Percentiles rank a stretch among this genome's conserved stretches.
These are phyloP conservation scores for Leucophenga maculata DNA, from an alignment of 2,888 invertebrate species.

Conservation along the genomic window DNA sequence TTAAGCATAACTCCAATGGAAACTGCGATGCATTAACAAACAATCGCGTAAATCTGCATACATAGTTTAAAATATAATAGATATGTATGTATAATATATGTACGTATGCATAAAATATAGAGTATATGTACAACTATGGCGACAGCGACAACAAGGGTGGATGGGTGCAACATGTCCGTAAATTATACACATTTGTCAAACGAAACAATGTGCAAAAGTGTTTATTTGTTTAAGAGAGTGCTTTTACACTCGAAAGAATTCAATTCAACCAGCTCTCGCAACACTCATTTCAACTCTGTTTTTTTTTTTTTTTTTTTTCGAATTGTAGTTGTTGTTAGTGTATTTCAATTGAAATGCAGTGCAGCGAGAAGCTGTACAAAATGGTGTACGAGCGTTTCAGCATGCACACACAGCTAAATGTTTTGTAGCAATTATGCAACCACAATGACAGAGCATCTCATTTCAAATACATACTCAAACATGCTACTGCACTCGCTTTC, in stretches of 20 bases:
- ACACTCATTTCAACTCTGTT: slow-evolving; percentile 19
- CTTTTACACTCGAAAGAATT: slow-evolving; percentile 62
- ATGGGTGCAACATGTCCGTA: slow-evolving; percentile 54
- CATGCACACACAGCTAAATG: slow-evolving; percentile 45
- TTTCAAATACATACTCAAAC: too few species aligned
- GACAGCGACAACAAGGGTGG: not conserved
- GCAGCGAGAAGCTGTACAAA: not conserved
- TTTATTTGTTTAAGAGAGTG: slow-evolving; percentile 66
- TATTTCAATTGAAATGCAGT: not conserved
- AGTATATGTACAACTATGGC: not conserved
- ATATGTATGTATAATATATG: not conserved
- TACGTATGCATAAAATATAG: not conserved
- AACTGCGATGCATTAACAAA: too few species aligned
- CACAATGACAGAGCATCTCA: slow-evolving; percentile 49
- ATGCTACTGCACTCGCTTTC: too few species aligned
- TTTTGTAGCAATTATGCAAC: slow-evolving; percentile 63
- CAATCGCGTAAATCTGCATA: too few species aligned
- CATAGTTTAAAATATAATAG: not conserved
- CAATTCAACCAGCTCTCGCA: slow-evolving; percentile 46
- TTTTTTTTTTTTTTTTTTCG: slow-evolving; percentile 10
- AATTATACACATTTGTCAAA: slow-evolving; percentile 67
- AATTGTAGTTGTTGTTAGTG: not conserved
- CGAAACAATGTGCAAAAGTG: slow-evolving; percentile 64
- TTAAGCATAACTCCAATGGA: too few species aligned
- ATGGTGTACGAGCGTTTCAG: not conserved